Percentiles rank a stretch among this genome's conserved stretches.
phyloP scores from a whole-genome alignment of 2,888 invertebrate species.

The Apamea monoglypha region DNA sequence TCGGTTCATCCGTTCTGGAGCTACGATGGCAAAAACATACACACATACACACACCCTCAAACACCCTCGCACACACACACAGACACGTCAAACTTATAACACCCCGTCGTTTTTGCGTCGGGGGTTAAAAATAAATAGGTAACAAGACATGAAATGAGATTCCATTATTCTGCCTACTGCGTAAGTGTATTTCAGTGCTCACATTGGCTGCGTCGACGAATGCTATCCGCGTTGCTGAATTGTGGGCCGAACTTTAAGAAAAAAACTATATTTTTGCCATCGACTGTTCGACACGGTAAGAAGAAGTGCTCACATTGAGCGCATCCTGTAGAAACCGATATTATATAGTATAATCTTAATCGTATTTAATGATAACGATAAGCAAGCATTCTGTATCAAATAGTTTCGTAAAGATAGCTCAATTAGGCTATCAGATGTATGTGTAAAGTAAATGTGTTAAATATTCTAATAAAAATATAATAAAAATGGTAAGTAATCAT shows the following conservation, averaged over 20 bases:
- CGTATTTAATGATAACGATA: conserved; percentile 62
- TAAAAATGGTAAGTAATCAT: conserved; percentile 66
- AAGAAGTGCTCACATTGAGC: not conserved
- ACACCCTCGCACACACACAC: too few relatives aligned
- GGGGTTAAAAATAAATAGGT: not conserved
- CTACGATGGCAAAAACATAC: too few relatives aligned
- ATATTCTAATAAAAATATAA: conserved; percentile 16
- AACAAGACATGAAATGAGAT: not conserved
- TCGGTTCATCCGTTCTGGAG: too few relatives aligned
- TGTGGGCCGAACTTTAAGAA: too few relatives aligned
- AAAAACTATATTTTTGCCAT: too few relatives aligned
- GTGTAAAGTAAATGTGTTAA: conserved; percentile 31
- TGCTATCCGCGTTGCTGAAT: too few relatives aligned
- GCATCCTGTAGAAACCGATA: conserved; percentile 31
- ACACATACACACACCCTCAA: too few relatives aligned
- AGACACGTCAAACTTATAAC: too few relatives aligned
- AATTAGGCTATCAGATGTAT: conserved; percentile 52
- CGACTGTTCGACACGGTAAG: too few relatives aligned
- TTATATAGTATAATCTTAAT: conserved; percentile 43
- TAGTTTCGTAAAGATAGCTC: conserved; percentile 40
- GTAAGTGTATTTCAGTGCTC: not conserved
- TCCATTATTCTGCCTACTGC: not conserved
- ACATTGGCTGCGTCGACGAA: too few relatives aligned
- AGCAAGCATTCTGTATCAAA: conserved; percentile 52
- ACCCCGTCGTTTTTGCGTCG: too few relatives aligned